Base-by-base conservation (phyloP, 2,113 vertebrate species). In the Rutilus rutilus region DNA sequence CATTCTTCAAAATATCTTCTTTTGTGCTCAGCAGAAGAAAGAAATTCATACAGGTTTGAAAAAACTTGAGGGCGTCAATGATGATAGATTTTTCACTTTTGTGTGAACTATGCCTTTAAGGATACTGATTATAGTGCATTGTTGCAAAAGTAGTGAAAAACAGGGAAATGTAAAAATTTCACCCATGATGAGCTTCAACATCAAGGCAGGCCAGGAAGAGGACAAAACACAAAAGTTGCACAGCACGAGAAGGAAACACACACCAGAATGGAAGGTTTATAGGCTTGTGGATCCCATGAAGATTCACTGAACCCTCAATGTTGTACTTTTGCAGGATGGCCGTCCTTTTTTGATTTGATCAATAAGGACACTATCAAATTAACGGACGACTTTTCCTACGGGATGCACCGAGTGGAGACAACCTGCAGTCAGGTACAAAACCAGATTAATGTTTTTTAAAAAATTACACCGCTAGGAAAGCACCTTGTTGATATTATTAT, bases 341-440 rank as follows among this genome's bases (percentile, higher is more conserved):
- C 98, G 21, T 97, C 98, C 4, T 99, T 99, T 95, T 97, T 91
- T 2, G 97, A 99, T 84, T 93, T 97, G 82, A 85, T 99, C 87
- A 96, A 93, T 88, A 94, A 97, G 0, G 96, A 98, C 7, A 93
- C 91, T 54, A 54, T 99, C 87, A 81, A 90, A 0, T 85, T 92
- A 89, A 91, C 94, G 0, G 96, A 99, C 62, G 98, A 99, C 91
- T 99, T 96, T 90, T 97, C 98, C 84, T 95, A 96, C 0, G 98
- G 98, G 82, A 97, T 99, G 95, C 98, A 99, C 94, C 92, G 98
- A 87, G 93, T 98, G 87, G 98, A 99, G 94, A 94, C 95, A 7
- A 96, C 95, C 90, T 99, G 98, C 92, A 96, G 95, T 92, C 96
- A 98, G 97, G 98, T 99, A 83, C 47, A 71, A 57, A 65, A 69